Base-by-base conservation (phyloP, 2,888 invertebrate species). In the Steinernema carpocapsae region DNA sequence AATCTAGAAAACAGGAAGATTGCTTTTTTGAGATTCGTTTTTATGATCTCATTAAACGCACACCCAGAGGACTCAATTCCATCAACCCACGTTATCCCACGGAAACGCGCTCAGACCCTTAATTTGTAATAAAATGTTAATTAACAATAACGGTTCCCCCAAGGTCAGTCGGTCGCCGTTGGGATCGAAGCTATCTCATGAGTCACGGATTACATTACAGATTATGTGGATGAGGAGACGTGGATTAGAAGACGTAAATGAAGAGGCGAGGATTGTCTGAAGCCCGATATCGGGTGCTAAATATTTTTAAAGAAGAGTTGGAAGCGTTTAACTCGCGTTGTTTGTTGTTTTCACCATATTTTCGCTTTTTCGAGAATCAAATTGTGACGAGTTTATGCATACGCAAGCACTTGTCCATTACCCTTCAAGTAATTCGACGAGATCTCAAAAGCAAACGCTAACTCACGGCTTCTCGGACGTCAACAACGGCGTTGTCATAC, bases 401-500 rank as follows among this genome's bases (percentile, higher is more conserved):
- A 48, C 3, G 17, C 17, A 48, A n/a, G 37, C 37, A 37, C 37
- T 37, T 37, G 37, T 37, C 37, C 37, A 37, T 37, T 37, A 37
- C 10, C 37, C 37, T 10, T 37, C 37, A 3, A 37, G 37, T 37
- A 37, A 37, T 37, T 37, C 10, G 37, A 37, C 37, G 37, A 37
- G 37, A 10, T 10, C 37, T 37, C 37, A 52, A 48, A 52, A 3
- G 24, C 19, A 52, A 19, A 22, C 29, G 42, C n/a, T 14, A 4
- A 74, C 77, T 64, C 19, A 83, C 83, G 17, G 81, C 83, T 72
- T 80, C 79, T 0, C 74, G n/a, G 29, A 83, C 79, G 73, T 83
- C 83, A 48, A 76, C 76, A 19, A 74, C 52, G 19, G 81, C 82
- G 74, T 79, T 83, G 26, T 83, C 83, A 19, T 74, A 51, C 2